Conservation (phyloP, 2,888 invertebrate genomes). For the Autographa pulchrina region DNA sequence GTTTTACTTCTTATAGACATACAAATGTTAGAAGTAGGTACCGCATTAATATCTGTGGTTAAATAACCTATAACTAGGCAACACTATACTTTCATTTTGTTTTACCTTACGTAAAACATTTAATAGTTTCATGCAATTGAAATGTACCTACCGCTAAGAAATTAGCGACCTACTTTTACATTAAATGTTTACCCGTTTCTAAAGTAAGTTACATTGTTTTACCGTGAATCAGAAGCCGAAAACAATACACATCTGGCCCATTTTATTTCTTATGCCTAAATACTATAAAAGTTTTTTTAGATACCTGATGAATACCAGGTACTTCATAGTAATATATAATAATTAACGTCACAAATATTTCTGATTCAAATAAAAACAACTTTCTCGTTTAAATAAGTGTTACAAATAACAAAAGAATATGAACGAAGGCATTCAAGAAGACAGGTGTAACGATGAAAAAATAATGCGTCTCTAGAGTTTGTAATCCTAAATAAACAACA, state of each 20-base stretch:
- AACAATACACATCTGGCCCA: too few relatives aligned
- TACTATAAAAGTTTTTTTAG: too few relatives aligned
- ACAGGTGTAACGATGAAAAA: conserved; percentile 15
- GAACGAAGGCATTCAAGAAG: conserved; percentile 10
- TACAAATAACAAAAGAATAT: conserved; percentile 10
- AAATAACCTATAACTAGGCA: conserved; percentile 2
- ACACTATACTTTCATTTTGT: background rate
- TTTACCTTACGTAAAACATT: background rate
- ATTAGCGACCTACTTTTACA: conserved; percentile 31
- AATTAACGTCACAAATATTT: background rate
- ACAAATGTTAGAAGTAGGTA: background rate
- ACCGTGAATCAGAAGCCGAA: background rate
- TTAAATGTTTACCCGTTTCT: conserved; percentile 17
- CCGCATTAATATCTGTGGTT: background rate
- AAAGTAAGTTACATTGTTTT: conserved; percentile 18
- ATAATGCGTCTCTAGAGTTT: conserved; percentile 3
- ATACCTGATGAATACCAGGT: too few relatives aligned
- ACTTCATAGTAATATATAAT: too few relatives aligned
- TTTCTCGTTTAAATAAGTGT: conserved; percentile 10
- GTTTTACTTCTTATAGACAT: background rate
- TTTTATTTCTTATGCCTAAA: too few relatives aligned
- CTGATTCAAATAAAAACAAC: conserved; percentile 15
- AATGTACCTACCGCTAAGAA: conserved; percentile 26
- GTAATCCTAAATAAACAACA: conserved; percentile 8
- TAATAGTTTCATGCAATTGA: conserved; percentile 14